Conservation (phyloP, 1,140 invertebrate genomes). For the Atta cephalotes region DNA sequence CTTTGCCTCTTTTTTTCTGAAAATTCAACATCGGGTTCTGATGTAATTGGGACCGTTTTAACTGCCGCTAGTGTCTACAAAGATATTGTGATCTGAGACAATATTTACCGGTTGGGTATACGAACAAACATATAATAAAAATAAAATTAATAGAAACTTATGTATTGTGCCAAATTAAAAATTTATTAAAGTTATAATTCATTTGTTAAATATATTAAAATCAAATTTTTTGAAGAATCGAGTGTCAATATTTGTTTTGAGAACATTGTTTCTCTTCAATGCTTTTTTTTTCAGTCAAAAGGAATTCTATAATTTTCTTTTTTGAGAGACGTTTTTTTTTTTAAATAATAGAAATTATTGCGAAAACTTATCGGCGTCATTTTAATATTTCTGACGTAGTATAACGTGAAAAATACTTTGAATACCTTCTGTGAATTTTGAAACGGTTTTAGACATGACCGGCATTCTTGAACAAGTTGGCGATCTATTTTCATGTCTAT, state of each 20-base stretch:
- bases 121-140: not conserved
- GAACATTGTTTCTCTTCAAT: not conserved
- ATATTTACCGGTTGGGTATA: constrained; percentile 16
- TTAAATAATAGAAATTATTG: not conserved
- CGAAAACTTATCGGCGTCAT: not conserved
- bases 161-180: not conserved
- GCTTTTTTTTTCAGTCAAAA: too few relatives aligned
- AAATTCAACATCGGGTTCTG: constrained; percentile 76
- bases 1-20: constrained; percentile 66
- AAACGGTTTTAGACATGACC: constrained; percentile 39
- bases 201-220: not conserved
- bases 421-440: not conserved
- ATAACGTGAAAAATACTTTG: not conserved
- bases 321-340: not conserved
- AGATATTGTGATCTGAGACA: constrained; percentile 33
- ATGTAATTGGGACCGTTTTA: constrained; percentile 62
- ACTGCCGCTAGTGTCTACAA: constrained; percentile 47
- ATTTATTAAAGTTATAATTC: not conserved
- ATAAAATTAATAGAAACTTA: constrained; percentile 7
- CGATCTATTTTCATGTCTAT: constrained; percentile 79
- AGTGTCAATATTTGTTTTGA: not conserved
- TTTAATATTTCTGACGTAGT: constrained; percentile 18
- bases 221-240: not conserved
- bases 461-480: constrained; percentile 72
- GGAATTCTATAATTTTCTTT: not conserved